Conservation (phyloP, 2,113 vertebrate species). For the Pterocles gutturalis region DNA sequence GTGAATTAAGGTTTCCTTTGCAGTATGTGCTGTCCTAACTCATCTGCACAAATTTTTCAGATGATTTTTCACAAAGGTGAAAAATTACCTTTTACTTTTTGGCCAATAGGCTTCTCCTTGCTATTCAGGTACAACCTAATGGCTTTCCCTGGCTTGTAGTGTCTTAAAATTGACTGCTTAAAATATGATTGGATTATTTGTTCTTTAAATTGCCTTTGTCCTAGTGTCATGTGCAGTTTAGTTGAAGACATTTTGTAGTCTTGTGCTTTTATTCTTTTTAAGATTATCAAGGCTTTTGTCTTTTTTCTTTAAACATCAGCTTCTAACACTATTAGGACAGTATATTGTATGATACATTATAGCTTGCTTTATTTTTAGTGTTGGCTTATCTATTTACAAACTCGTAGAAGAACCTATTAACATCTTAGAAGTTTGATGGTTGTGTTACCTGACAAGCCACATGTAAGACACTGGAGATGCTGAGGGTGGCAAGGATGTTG, state of each 20-base stretch:
- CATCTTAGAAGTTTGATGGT: not conserved
- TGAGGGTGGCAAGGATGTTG: not conserved
- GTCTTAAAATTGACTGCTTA: not conserved
- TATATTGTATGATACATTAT: not conserved
- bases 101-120: not conserved
- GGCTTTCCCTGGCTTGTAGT: not conserved
- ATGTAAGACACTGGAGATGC: not conserved
- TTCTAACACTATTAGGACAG: not conserved
- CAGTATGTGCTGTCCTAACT: not conserved
- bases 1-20: not conserved
- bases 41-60: not conserved
- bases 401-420: not conserved
- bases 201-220: not conserved
- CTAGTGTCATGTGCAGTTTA: not conserved
- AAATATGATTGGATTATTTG: not conserved
- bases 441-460: slow-evolving; percentile 29
- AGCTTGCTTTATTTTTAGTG: not conserved
- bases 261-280: not conserved
- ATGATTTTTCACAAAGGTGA: not conserved
- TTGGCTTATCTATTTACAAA: not conserved
- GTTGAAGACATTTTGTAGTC: not conserved
- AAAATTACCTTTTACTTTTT: not conserved
- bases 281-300: not conserved
- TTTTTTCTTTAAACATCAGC: not conserved
- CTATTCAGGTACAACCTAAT: not conserved